Conservation (phyloP, 2,113 vertebrate species). For the Poeciliopsis prolifica region DNA sequence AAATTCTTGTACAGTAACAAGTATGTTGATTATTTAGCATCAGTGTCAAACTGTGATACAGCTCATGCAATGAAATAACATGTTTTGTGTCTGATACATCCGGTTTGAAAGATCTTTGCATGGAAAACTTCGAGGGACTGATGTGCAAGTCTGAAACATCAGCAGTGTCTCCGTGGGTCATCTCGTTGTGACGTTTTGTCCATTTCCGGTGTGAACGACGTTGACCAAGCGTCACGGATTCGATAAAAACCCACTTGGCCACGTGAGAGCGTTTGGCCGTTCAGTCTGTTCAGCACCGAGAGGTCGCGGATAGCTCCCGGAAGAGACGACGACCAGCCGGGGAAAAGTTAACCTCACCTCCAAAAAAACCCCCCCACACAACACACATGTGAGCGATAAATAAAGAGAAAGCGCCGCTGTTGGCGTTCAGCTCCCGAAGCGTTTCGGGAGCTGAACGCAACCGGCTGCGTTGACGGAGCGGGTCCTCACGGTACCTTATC, state of each 20-base stretch:
- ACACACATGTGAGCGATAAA: neutral
- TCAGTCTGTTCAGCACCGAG: conserved; percentile 77
- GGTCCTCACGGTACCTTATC: conserved; percentile 69
- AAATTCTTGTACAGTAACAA: too few relatives aligned
- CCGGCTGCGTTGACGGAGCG: neutral
- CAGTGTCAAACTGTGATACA: too few relatives aligned
- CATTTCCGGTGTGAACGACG: neutral
- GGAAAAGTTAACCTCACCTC: neutral
- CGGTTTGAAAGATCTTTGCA: too few relatives aligned
- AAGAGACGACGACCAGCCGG: conserved; percentile 12
- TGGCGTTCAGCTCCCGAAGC: neutral
- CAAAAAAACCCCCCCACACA: too few relatives aligned
- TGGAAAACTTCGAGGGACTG: too few relatives aligned
- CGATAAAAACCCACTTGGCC: neutral
- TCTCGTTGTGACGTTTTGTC: neutral
- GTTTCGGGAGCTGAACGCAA: neutral
- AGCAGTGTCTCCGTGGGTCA: too few relatives aligned
- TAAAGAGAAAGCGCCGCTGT: neutral
- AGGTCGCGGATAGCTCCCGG: conserved; percentile 75
- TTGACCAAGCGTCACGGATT: neutral
- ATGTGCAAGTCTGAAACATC: too few relatives aligned
- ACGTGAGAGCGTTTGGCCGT: conserved; percentile 42
- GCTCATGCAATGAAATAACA: too few relatives aligned
- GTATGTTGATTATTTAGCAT: too few relatives aligned
- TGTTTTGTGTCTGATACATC: too few relatives aligned